Base-by-base conservation (phyloP, 2,113 vertebrate genomes). In the Stigmatopora argus region DNA sequence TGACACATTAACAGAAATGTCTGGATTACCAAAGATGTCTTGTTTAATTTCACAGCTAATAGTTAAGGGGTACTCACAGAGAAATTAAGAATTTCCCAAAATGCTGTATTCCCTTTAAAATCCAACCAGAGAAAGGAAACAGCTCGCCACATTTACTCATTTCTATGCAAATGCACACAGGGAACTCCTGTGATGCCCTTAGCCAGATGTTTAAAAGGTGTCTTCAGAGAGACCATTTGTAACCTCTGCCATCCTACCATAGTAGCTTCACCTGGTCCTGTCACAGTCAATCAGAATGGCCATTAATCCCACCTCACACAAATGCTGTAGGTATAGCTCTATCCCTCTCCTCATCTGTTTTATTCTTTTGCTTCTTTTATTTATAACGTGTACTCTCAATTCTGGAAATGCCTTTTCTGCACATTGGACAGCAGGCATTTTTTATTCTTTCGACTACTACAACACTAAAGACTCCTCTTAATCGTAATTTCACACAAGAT, bases 271-370 rank as follows among this genome's bases (percentile, higher is more conserved):
- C 88, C 85, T 86, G 87, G 71, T 51, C 73, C 86, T 85, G 89
- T 89, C 88, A 72, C 71, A 82, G 83, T 81, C 84, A 87, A 84
- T 90, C 84, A 85, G 72, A 78, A 69, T 69, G 64, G 72, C 83
- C 80, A 91, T 91, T 91, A 86, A 89, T 90, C 89, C 89, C 73
- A 51, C 72, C 73, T 75, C 72, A 75, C 72, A 73, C 76, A 78
- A 77, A 80, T 72, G 68, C 85, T 84, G 81, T 44, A 62, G 48
- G 64, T 68, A 38, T 11, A 23, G 61, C 74, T 57, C 55, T 52
- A 57, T 63, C 66, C 64, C 67, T 63, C 68, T 73, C 71, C 41
- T 67, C 67, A 41, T 35, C 1, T 4, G 11, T 13, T 71, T 41
- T 71, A 65, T 69, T 66, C 79, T 61, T 11, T 38, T 46, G 26